Evolutionary conservation across 2,888 invertebrate genomes (phyloP).

Genomic region (Biston betularia): DNA sequence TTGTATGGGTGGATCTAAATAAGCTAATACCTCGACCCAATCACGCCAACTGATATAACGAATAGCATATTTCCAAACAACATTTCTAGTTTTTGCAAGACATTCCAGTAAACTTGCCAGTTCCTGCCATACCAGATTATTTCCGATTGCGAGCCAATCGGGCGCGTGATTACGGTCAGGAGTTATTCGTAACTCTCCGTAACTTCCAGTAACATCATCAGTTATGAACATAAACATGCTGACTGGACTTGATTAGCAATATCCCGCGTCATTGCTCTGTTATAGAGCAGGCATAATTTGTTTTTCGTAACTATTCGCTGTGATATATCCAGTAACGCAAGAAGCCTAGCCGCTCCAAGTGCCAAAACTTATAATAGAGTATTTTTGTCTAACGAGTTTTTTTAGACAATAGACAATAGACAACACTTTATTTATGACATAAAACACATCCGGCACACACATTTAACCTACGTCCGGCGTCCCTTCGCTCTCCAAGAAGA

Average conservation of each 20-base stretch:
- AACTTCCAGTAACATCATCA: conserved; percentile 10
- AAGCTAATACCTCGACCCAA: too few relatives aligned
- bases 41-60: background rate
- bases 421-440: too few relatives aligned
- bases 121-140: conserved; percentile 2
- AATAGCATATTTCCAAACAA: background rate
- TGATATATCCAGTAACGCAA: background rate
- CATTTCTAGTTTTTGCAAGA: background rate
- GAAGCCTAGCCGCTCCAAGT: background rate
- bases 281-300: conserved; percentile 3
- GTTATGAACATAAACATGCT: conserved; percentile 19
- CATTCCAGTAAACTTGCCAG: conserved; percentile 1
- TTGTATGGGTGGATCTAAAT: too few relatives aligned
- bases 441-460: too few relatives aligned
- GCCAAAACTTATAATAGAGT: too few relatives aligned
- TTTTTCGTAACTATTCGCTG: background rate
- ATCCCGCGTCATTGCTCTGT: conserved; percentile 19
- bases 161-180: conserved; percentile 13
- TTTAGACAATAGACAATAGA: too few relatives aligned
- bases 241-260: conserved; percentile 24
- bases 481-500: too few relatives aligned
- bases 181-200: conserved; percentile 10
- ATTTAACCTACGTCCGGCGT: too few relatives aligned
- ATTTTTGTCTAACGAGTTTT: too few relatives aligned
- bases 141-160: conserved; percentile 14